Conservation (phyloP, 2,888 invertebrate genomes). For the Malthinus seriepunctatus region DNA sequence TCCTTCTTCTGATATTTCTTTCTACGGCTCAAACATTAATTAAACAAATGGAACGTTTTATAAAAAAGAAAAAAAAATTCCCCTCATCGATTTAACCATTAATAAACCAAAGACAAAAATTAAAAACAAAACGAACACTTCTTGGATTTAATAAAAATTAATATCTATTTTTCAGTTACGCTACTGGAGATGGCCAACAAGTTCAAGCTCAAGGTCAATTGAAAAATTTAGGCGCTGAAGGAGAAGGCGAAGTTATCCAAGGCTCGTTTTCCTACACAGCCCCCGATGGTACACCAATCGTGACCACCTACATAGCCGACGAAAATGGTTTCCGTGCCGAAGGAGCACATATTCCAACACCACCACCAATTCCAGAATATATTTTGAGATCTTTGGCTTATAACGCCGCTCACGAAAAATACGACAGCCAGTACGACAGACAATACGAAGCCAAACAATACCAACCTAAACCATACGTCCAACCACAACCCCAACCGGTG, state of each 20-base stretch:
- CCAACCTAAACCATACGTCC: neutral
- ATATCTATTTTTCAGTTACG: slow-evolving; percentile 59
- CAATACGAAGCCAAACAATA: neutral
- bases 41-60: too few relatives aligned
- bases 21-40: too few relatives aligned
- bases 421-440: neutral
- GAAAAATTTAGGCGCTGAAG: slow-evolving; percentile 48
- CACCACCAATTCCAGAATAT: slow-evolving; percentile 74
- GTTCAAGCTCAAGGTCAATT: slow-evolving; percentile 64
- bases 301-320: slow-evolving; percentile 73
- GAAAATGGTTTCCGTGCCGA: slow-evolving; percentile 78
- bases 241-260: slow-evolving; percentile 57
- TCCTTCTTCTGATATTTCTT: too few relatives aligned
- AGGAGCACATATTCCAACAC: slow-evolving; percentile 77
- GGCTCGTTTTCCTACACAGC: slow-evolving; percentile 63
- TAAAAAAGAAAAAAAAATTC: too few relatives aligned
- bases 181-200: slow-evolving; percentile 73
- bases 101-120: too few relatives aligned
- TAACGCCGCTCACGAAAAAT: slow-evolving; percentile 34
- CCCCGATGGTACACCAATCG: slow-evolving; percentile 61
- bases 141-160: neutral
- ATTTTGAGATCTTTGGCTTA: slow-evolving; percentile 62
- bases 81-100: too few relatives aligned
- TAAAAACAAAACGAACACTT: too few relatives aligned
- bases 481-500: neutral